Conservation (phyloP, 2,888 invertebrate species). For the Andrena camellia region DNA sequence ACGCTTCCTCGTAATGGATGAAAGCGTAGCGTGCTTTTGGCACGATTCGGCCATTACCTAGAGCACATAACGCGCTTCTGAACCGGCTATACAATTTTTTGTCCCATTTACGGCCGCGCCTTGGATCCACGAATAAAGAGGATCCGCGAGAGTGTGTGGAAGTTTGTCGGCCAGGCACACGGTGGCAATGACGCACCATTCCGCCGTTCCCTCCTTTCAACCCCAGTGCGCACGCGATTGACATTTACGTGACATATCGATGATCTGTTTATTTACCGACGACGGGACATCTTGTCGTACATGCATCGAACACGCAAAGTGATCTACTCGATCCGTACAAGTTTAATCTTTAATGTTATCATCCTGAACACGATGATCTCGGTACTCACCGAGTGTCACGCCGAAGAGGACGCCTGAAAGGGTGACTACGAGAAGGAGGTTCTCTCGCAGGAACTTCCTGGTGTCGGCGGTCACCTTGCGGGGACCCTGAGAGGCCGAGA, state of each 20-base stretch:
- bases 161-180: background rate
- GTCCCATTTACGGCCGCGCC: slow-evolving; percentile 10
- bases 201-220: background rate
- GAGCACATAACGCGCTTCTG: slow-evolving; percentile 7
- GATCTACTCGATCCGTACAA: background rate
- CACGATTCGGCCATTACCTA: slow-evolving; percentile 25
- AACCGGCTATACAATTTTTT: slow-evolving; percentile 6
- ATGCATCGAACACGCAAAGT: background rate
- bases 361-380: too few species aligned
- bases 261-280: slow-evolving; percentile 14
- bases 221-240: slow-evolving; percentile 12
- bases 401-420: slow-evolving; percentile 92
- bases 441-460: slow-evolving; percentile 90
- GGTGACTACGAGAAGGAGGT: slow-evolving; percentile 92
- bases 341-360: too few species aligned
- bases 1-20: slow-evolving; percentile 51
- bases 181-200: background rate
- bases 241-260: slow-evolving; percentile 54
- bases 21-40: slow-evolving; percentile 47
- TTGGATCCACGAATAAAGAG: background rate
- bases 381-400: slow-evolving; percentile 89
- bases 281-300: background rate
- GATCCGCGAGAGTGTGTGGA: background rate
- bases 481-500: slow-evolving; percentile 87
- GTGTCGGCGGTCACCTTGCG: slow-evolving; percentile 88